Evolutionary conservation across 1,140 invertebrate species (phyloP), one percentile per base, ranked within the genome.

Genomic region (Apis florea): DNA sequence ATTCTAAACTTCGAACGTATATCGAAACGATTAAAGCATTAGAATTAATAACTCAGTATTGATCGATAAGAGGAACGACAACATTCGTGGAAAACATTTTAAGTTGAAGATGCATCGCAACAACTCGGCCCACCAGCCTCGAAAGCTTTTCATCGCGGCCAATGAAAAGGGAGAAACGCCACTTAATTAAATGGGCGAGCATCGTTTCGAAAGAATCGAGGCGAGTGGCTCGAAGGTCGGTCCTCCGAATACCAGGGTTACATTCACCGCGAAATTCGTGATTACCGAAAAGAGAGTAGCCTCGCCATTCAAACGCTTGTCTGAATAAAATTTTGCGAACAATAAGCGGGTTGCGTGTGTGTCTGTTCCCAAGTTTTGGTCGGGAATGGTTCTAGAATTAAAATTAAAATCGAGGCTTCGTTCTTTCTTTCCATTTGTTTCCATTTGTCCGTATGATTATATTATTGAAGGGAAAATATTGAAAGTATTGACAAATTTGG

Each of bases 121-220:
- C 73, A 69, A 58, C 63, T 67, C n/a, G 26, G 54, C 11, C 47
- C 49, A n/a, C 21, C 8, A 12, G 31, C 15, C 74, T 77, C 76
- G 70, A 63, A 61, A 77, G 70, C 67, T 76, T 83, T 88, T 87
- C 79, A 87, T 82, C 61, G 66, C 64, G 51, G 31, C 56, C 53
- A 40, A 40, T 53, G 67, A 53, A 79, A 79, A 84, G 84, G 81
- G 67, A 71, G 72, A 85, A 61, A 83, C 71, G 83, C 78, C 80
- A 88, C 86, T 88, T 88, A 88, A 88, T 88, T 88, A 88, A 87
- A 86, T 74, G 77, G 77, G 63, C 78, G 61, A 78, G 76, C 68
- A 87, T 81, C 82, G 84, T 87, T 74, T 84, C 77, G 78, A 78
- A 66, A 86, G 79, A 88, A 83, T 72, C 66, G 63, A 66, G 74